These are phyloP conservation scores for Nymphalis c-album DNA, from an alignment of 2,888 invertebrate species.

Conservation along the genomic window DNA sequence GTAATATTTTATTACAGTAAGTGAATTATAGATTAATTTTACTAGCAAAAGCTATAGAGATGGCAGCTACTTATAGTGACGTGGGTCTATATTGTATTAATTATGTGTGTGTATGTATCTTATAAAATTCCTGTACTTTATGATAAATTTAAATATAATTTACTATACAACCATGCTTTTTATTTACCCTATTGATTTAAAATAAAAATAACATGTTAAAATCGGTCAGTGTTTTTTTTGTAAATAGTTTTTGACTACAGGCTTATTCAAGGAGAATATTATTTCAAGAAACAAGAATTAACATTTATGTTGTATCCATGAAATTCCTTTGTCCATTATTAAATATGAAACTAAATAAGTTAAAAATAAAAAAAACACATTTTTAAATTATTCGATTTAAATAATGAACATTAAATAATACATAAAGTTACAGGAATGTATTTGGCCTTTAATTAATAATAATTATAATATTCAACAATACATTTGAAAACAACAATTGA, in stretches of 20 bases:
- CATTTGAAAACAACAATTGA: constrained; percentile 29
- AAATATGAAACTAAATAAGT: constrained; percentile 17
- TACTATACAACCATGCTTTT: not conserved
- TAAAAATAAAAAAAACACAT: constrained; percentile 24
- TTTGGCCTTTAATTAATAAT: constrained; percentile 24
- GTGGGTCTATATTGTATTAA: too few relatives aligned
- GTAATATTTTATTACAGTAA: too few relatives aligned
- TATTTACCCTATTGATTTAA: not conserved
- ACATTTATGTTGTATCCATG: not conserved
- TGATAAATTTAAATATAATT: constrained; percentile 4
- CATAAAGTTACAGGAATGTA: constrained; percentile 29
- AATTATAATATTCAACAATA: constrained; percentile 22
- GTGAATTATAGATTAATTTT: too few relatives aligned
- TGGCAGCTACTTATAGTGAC: not conserved
- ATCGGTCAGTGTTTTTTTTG: too few relatives aligned
- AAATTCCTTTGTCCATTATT: constrained; percentile 26
- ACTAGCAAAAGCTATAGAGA: too few relatives aligned
- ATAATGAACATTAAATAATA: constrained; percentile 43
- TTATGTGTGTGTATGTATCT: not conserved
- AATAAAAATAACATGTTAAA: too few relatives aligned
- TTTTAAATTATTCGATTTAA: constrained; percentile 36
- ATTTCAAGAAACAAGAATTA: not conserved
- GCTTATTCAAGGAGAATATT: not conserved
- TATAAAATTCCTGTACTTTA: constrained; percentile 4
- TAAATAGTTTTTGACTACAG: not conserved